These are phyloP conservation scores for Cerastoderma edule DNA, from an alignment of 2,888 invertebrate genomes.

Conservation along the genomic window DNA sequence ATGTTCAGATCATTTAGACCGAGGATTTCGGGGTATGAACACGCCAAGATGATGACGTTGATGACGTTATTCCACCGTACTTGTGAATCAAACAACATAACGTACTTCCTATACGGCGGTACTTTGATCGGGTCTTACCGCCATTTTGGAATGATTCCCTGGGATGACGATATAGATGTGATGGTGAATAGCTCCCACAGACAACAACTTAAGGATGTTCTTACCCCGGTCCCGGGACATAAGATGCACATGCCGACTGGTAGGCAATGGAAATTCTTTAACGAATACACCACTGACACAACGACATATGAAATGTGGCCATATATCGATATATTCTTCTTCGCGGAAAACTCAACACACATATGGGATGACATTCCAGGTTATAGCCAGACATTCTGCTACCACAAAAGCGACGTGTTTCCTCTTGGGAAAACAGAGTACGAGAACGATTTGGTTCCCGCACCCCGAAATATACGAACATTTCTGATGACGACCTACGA, in stretches of 20 bases:
- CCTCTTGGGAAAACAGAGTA: constrained; percentile 33
- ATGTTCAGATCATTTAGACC: constrained; percentile 39
- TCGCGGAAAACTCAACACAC: constrained; percentile 46
- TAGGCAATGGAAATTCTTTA: constrained; percentile 64
- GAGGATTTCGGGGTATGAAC: constrained; percentile 30
- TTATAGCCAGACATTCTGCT: constrained; percentile 37
- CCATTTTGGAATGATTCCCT: no score
- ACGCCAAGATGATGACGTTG: constrained; percentile 22
- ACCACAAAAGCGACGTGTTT: constrained; percentile 38
- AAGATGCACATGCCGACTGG: constrained; percentile 27
- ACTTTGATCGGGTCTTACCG: constrained; percentile 59
- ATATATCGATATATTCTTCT: constrained; percentile 49
- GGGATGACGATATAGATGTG: no score
- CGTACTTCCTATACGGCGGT: no score
- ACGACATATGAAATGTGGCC: constrained; percentile 42
- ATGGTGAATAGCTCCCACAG: no score
- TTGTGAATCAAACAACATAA: constrained; percentile 27
- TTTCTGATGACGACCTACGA: constrained; percentile 40
- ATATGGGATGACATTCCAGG: constrained; percentile 40
- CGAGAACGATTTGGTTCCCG: constrained; percentile 32
- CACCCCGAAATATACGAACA: constrained; percentile 30
- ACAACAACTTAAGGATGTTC: constrained; percentile 15
- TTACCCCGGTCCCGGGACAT: no score
- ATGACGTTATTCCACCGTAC: constrained; percentile 29
- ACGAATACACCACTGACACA: no score